Evolutionary conservation across 2,797 vertebrate genomes (phyloP).

Genomic region (Micropoecilia bifurca): DNA sequence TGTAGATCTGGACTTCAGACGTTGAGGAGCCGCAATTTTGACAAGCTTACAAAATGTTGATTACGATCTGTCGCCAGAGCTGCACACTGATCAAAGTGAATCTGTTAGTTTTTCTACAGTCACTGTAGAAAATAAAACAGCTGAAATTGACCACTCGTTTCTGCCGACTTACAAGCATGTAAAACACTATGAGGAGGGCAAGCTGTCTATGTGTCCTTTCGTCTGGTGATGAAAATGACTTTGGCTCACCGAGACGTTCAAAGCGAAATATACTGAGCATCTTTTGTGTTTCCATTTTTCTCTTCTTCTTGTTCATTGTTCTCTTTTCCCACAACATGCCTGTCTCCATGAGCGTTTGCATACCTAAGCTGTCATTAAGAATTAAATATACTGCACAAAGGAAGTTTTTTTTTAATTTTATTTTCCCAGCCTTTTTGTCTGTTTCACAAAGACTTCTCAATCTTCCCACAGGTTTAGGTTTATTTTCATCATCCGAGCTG

Average conservation of each 20-base stretch:
- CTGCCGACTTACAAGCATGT: not conserved
- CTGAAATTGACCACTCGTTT: not conserved
- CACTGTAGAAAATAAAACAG: not conserved
- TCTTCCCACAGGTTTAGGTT: slow-evolving; percentile 13
- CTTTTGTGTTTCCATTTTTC: slow-evolving; percentile 1
- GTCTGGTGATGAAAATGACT: slow-evolving; percentile 57
- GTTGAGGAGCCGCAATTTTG: not conserved
- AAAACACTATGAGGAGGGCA: slow-evolving; percentile 5
- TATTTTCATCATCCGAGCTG: slow-evolving; percentile 27
- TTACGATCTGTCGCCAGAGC: not conserved
- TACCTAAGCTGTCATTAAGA: not conserved
- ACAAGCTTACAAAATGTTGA: not conserved
- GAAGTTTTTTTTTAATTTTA: not conserved
- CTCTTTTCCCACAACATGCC: not conserved
- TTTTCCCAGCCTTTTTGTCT: not conserved
- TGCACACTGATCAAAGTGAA: not conserved
- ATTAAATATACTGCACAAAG: not conserved
- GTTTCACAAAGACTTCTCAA: not conserved
- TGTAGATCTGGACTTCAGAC: not conserved
- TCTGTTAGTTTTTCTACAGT: not conserved
- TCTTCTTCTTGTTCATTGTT: not conserved
- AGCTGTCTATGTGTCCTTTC: slow-evolving; percentile 42
- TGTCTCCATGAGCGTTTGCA: not conserved
- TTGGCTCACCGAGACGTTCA: slow-evolving; percentile 28
- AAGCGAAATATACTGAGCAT: slow-evolving; percentile 24